Conservation (phyloP, 2,797 vertebrate species). For the Lateolabrax maculatus region DNA sequence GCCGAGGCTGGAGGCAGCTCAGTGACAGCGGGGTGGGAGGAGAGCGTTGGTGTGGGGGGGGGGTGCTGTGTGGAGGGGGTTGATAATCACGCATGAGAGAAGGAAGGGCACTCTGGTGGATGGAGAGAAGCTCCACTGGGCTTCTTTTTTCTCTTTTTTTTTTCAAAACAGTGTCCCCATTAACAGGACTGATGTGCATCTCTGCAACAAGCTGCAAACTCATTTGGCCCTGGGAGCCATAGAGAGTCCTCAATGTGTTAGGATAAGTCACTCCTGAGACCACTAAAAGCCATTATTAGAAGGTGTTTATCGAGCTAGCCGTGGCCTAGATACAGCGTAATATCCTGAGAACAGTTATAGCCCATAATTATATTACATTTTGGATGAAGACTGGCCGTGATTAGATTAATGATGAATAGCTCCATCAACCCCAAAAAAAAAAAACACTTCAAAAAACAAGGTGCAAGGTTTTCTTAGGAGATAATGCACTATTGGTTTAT, state of each 20-base stretch:
- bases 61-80: conserved; percentile 21
- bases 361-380: conserved; percentile 80
- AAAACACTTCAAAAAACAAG: too few species aligned
- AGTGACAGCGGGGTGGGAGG: conserved; percentile 63
- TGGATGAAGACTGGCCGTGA: conserved; percentile 73
- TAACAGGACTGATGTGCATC: conserved; percentile 77
- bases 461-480: conserved; percentile 47
- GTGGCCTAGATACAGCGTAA: conserved; percentile 79
- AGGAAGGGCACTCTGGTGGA: conserved; percentile 68
- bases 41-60: conserved; percentile 37
- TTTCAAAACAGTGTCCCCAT: conserved; percentile 67
- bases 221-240: conserved; percentile 78
- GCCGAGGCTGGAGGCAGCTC: conserved; percentile 60
- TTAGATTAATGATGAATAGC: conserved; percentile 80
- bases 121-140: conserved; percentile 62
- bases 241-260: conserved; percentile 70
- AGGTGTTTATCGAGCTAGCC: conserved; percentile 79
- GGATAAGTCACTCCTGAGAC: conserved; percentile 79
- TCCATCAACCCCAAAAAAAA: conserved; percentile 52
- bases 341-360: conserved; percentile 78
- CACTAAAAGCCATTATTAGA: conserved; percentile 82
- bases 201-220: conserved; percentile 71
- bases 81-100: conserved; percentile 76
- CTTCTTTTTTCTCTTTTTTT: conserved; percentile 27
- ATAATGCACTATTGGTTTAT: conserved; percentile 47